Evolutionary conservation across 2,797 vertebrate species (phyloP).

Genomic region (Anisognathus igniventris): DNA sequence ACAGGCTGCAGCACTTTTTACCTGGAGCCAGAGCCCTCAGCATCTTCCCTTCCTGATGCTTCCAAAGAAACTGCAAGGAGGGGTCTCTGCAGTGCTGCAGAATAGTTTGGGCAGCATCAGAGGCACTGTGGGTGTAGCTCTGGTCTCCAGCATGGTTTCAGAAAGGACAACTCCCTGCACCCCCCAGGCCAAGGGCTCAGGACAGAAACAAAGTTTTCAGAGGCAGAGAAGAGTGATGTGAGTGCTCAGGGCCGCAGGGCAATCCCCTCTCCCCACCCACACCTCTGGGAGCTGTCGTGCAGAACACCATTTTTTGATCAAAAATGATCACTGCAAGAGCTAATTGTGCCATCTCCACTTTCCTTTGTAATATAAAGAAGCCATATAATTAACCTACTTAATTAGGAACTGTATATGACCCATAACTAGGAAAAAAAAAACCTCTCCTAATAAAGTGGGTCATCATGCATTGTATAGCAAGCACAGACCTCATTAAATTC

Average conservation of each 20-base stretch:
- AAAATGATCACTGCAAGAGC: background rate
- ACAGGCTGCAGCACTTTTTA: background rate
- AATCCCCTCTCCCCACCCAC: background rate
- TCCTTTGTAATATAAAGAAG: conserved; percentile 22
- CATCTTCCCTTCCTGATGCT: background rate
- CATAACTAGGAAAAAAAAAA: background rate
- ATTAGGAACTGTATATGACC: conserved; percentile 52
- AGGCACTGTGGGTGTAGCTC: background rate
- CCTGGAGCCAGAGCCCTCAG: background rate
- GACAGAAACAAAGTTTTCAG: background rate
- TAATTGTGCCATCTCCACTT: conserved; percentile 8
- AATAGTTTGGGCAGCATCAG: background rate
- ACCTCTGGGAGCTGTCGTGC: background rate
- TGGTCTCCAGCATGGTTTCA: rapidly evolving
- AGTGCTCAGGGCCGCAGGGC: background rate
- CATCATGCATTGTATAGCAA: conserved; percentile 14
- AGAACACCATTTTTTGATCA: background rate
- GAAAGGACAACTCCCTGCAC: background rate
- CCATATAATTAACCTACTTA: conserved; percentile 57
- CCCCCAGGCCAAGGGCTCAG: background rate
- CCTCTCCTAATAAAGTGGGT: conserved; percentile 21
- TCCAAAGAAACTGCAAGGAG: background rate
- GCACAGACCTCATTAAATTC: conserved; percentile 39
- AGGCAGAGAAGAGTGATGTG: rapidly evolving
- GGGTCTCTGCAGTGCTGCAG: background rate